phyloP scores from a whole-genome alignment of 2,888 invertebrate genomes.

The Diploptera punctata region DNA sequence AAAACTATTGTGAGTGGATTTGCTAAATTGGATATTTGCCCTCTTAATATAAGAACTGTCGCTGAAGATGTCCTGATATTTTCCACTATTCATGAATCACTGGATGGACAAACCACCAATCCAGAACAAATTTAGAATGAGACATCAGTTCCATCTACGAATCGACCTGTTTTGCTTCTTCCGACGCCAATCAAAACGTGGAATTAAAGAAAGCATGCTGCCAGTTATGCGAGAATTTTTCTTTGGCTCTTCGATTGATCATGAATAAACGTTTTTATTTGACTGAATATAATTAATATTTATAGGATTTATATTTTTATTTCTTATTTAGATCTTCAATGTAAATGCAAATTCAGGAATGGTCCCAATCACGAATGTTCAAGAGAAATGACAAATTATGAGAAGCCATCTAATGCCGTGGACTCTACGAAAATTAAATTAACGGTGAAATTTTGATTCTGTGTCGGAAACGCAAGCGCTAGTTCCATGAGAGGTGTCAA shows the following conservation, averaged over 20 bases:
- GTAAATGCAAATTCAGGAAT: no score
- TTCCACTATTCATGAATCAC: neutral
- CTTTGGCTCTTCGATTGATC: neutral
- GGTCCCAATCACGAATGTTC: neutral
- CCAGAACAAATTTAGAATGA: neutral
- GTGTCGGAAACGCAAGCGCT: neutral
- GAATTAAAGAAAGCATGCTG: neutral
- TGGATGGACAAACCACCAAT: neutral
- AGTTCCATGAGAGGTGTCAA: slow-evolving; percentile 5
- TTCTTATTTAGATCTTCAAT: no score
- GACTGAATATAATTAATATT: no score
- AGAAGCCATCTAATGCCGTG: neutral
- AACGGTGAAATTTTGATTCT: neutral
- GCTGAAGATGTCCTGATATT: neutral
- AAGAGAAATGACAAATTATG: neutral
- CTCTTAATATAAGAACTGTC: neutral
- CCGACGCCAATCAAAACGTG: neutral
- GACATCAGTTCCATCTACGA: neutral
- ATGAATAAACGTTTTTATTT: no score
- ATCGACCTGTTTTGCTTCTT: neutral
- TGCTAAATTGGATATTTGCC: neutral
- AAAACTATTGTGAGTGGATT: neutral
- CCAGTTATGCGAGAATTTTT: neutral
- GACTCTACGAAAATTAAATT: neutral
- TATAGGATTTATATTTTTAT: no score